These are phyloP conservation scores for Danaus chrysippus DNA, from an alignment of 2,888 invertebrate species.

Conservation along the genomic window DNA sequence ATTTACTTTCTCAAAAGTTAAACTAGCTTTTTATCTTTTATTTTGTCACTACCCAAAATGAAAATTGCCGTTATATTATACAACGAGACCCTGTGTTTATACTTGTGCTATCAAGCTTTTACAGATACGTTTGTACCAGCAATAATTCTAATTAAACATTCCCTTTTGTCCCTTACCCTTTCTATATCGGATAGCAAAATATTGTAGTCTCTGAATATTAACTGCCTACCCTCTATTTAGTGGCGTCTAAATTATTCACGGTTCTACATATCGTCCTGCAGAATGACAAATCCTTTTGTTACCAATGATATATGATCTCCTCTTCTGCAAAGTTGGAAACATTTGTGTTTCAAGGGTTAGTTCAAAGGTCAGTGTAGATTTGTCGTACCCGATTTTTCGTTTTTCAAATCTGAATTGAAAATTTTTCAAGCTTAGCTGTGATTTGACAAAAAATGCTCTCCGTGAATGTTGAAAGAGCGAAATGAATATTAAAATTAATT, in stretches of 20 bases:
- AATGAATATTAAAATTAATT: too few species aligned
- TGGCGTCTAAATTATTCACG: conserved; percentile 66
- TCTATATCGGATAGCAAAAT: conserved; percentile 57
- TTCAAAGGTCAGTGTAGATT: neutral
- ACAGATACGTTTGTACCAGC: conserved; percentile 14
- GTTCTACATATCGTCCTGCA: conserved; percentile 59
- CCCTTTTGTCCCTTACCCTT: conserved; percentile 52
- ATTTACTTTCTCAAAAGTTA: neutral
- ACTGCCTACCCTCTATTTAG: conserved; percentile 65
- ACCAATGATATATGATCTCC: conserved; percentile 34
- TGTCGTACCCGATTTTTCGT: neutral
- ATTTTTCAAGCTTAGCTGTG: too few species aligned
- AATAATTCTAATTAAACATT: conserved; percentile 54
- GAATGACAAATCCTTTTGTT: conserved; percentile 49
- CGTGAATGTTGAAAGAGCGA: neutral
- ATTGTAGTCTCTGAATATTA: conserved; percentile 71
- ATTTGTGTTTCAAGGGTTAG: conserved; percentile 12
- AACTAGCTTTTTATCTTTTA: neutral
- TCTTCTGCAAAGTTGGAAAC: conserved; percentile 17
- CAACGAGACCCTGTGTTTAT: conserved; percentile 1
- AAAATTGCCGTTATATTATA: conserved; percentile 1
- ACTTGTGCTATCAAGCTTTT: conserved; percentile 9
- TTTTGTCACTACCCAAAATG: neutral
- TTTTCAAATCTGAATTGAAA: neutral
- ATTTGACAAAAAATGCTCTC: neutral